Evolutionary conservation across 2,797 vertebrate genomes (phyloP).

Genomic region (Alfaro cultratus): DNA sequence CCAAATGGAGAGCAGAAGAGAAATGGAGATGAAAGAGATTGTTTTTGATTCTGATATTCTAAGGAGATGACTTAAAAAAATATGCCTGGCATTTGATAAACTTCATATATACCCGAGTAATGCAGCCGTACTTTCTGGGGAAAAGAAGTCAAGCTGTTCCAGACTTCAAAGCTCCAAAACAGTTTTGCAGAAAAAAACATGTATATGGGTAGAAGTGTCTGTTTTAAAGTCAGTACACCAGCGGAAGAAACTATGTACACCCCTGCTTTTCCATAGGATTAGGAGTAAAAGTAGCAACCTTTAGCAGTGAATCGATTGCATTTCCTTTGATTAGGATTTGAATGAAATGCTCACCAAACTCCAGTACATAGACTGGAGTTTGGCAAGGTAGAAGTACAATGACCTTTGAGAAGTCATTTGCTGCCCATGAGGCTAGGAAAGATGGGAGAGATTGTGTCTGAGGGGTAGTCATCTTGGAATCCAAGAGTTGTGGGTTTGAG

Average conservation of each 20-base stretch:
- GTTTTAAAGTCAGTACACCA: neutral
- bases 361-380: too few species aligned
- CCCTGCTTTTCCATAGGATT: neutral
- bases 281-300: neutral
- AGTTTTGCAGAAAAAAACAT: neutral
- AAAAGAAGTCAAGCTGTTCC: constrained; percentile 38
- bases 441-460: neutral
- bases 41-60: constrained; percentile 47
- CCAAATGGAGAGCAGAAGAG: constrained; percentile 41
- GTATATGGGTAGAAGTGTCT: neutral
- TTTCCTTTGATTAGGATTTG: neutral
- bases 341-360: too few species aligned
- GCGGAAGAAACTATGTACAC: neutral
- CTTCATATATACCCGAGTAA: constrained; percentile 62
- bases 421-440: neutral
- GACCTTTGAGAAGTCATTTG: neutral
- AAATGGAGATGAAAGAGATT: constrained; percentile 63
- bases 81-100: constrained; percentile 62
- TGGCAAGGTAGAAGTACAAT: neutral
- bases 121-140: constrained; percentile 33
- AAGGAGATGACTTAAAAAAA: constrained; percentile 41
- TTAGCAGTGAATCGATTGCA: neutral
- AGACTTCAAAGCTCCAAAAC: constrained; percentile 12
- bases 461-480: neutral
- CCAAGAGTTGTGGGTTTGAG: neutral